phyloP scores from a whole-genome alignment of 2,888 invertebrate genomes.

The Apamea crenata region DNA sequence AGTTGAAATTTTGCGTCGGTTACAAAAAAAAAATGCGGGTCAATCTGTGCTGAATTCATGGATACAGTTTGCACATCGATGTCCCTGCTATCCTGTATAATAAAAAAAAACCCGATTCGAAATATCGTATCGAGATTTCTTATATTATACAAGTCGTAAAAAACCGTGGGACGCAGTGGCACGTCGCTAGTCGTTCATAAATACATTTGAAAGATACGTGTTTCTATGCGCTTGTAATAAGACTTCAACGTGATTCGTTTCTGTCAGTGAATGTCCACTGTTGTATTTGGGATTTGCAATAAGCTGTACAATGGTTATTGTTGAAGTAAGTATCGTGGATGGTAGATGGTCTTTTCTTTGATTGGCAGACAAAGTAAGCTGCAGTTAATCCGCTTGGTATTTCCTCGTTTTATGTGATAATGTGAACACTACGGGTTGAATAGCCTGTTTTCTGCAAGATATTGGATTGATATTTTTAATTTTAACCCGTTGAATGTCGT shows the following conservation, averaged over 20 bases:
- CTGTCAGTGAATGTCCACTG: not conserved
- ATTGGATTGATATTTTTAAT: too few relatives aligned
- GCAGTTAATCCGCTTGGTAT: not conserved
- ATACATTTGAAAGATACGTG: constrained; percentile 6
- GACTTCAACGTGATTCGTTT: constrained; percentile 8
- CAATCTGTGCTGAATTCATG: too few relatives aligned
- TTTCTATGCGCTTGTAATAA: constrained; percentile 13
- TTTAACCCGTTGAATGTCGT: too few relatives aligned
- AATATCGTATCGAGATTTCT: too few relatives aligned
- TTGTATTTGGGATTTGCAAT: not conserved
- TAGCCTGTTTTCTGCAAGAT: not conserved
- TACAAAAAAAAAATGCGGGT: too few relatives aligned
- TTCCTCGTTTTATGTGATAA: not conserved
- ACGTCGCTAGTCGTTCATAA: not conserved
- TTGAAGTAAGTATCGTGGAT: not conserved
- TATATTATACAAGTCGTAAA: not conserved
- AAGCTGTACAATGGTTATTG: not conserved
- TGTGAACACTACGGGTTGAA: not conserved
- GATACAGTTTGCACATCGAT: too few relatives aligned
- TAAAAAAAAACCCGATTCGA: not conserved
- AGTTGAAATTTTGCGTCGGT: too few relatives aligned
- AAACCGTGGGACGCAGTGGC: not conserved
- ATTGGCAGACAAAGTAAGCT: not conserved
- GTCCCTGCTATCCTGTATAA: not conserved
- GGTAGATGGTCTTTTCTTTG: not conserved